These are phyloP conservation scores for Poecilus cupreus DNA, from an alignment of 2,888 invertebrate species.

Conservation along the genomic window DNA sequence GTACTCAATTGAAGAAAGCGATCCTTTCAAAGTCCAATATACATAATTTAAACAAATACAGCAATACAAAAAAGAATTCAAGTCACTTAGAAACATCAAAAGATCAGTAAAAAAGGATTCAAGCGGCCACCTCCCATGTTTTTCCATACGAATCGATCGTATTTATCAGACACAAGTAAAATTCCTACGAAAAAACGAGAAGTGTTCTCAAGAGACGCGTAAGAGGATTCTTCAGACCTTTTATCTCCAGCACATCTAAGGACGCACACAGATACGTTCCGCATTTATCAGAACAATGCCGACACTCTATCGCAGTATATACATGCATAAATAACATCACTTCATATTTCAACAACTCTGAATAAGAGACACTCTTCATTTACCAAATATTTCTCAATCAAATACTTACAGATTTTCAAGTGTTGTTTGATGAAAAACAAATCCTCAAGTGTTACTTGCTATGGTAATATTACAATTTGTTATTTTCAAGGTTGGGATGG, in stretches of 20 bases:
- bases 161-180: constrained; percentile 42
- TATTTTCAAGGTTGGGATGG: too few species aligned
- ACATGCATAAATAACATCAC: constrained; percentile 8
- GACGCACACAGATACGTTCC: constrained; percentile 21
- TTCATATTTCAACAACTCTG: background rate
- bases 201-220: constrained; percentile 42
- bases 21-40: constrained; percentile 30
- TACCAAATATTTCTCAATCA: background rate
- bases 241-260: constrained; percentile 33
- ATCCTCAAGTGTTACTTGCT: too few species aligned
- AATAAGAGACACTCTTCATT: background rate
- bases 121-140: constrained; percentile 22
- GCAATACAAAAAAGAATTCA: constrained; percentile 28
- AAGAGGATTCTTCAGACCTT: constrained; percentile 42
- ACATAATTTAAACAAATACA: constrained; percentile 44
- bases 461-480: too few species aligned
- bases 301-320: background rate
- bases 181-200: constrained; percentile 27
- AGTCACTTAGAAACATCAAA: constrained; percentile 41
- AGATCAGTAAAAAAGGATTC: constrained; percentile 24
- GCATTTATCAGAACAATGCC: constrained; percentile 34
- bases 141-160: constrained; percentile 29
- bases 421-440: too few species aligned
- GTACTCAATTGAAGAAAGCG: constrained; percentile 21
- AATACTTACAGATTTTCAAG: background rate